These are phyloP conservation scores for Drosophila elegans DNA, from an alignment of 1,140 invertebrate species.

Conservation along the genomic window DNA sequence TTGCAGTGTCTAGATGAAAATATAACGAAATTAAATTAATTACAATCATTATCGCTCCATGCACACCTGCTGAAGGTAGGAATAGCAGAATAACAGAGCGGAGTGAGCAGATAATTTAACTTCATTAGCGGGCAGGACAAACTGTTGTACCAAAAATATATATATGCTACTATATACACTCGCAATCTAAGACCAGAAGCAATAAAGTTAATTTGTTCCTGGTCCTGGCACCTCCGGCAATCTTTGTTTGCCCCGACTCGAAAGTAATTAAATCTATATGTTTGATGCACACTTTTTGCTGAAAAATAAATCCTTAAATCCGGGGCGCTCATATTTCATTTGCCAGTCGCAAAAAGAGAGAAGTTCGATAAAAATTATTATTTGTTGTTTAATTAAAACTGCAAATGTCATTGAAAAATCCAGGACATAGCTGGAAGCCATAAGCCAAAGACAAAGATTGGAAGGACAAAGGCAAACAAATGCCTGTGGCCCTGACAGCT, in stretches of 20 bases:
- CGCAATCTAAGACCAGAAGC: conserved; percentile 22
- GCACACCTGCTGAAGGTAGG: conserved; percentile 48
- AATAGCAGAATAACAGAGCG: not conserved
- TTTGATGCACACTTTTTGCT: conserved; percentile 30
- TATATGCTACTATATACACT: conserved; percentile 26
- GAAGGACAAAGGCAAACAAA: conserved; percentile 49
- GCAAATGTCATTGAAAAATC: conserved; percentile 79
- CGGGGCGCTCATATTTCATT: conserved; percentile 26
- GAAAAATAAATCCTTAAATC: conserved; percentile 19
- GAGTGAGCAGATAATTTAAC: conserved; percentile 67
- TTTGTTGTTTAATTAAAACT: conserved; percentile 80
- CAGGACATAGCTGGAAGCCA: conserved; percentile 44
- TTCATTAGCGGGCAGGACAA: conserved; percentile 61
- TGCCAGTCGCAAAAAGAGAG: conserved; percentile 6
- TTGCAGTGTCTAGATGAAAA: conserved; percentile 74
- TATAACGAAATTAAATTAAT: conserved; percentile 84
- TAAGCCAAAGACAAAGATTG: conserved; percentile 45
- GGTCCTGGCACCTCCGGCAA: conserved; percentile 1
- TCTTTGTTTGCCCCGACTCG: conserved; percentile 25
- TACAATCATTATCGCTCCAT: conserved; percentile 76
- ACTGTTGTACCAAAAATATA: not conserved
- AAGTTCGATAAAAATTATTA: conserved; percentile 47
- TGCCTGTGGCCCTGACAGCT: conserved; percentile 69
- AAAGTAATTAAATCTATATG: conserved; percentile 52
- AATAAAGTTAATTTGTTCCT: conserved; percentile 64